Conservation (phyloP, 2,797 vertebrate species). For the Cynopterus sphinx region DNA sequence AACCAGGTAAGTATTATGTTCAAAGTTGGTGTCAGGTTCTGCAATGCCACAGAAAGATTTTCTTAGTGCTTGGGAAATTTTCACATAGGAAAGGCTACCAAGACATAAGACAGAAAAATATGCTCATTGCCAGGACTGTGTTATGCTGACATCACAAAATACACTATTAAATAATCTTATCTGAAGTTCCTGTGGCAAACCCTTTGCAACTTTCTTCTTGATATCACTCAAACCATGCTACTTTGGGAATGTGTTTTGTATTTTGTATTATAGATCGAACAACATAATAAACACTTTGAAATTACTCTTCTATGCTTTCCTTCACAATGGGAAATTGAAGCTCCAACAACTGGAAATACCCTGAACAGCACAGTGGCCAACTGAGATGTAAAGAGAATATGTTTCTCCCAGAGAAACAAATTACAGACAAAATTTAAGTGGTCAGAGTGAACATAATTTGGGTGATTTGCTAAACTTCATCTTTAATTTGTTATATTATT, state of each 20-base stretch:
- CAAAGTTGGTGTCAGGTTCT: background rate
- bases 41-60: background rate
- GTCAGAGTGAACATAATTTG: background rate
- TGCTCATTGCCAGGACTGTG: background rate
- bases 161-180: background rate
- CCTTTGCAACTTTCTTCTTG: background rate
- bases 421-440: background rate
- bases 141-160: background rate
- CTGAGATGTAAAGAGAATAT: background rate
- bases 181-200: background rate
- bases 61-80: background rate
- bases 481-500: background rate
- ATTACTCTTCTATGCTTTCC: background rate
- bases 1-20: background rate
- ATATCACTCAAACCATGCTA: background rate
- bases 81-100: background rate
- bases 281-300: background rate
- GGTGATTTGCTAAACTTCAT: background rate
- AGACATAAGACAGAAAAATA: background rate
- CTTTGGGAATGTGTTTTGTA: background rate
- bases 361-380: background rate
- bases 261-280: background rate
- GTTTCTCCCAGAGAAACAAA: background rate
- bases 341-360: background rate
- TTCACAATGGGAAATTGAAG: background rate